Conservation (phyloP, 2,888 invertebrate species). For the Lissonota sp. region DNA sequence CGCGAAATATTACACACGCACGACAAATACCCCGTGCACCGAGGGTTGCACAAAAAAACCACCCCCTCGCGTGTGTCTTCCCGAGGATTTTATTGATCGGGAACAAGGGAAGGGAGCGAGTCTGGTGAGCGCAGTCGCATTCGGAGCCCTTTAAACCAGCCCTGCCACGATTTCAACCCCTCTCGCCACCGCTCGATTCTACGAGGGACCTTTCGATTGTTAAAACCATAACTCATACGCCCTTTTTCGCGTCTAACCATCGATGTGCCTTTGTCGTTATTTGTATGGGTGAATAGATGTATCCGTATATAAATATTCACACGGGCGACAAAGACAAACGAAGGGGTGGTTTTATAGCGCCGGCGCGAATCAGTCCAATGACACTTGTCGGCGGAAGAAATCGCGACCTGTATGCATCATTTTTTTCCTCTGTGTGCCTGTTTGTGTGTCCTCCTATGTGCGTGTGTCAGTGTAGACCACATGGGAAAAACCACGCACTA, state of each 20-base stretch:
- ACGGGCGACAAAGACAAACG: too few relatives aligned
- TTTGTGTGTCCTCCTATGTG: neutral
- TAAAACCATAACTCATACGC: neutral
- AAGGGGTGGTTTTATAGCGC: too few relatives aligned
- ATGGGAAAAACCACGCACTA: conserved; percentile 34
- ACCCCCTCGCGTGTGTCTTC: conserved; percentile 22
- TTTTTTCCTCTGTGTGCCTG: neutral
- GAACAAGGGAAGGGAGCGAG: neutral
- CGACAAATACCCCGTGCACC: neutral
- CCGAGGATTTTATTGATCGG: conserved; percentile 64
- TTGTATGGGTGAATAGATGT: too few relatives aligned
- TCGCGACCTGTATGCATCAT: too few relatives aligned
- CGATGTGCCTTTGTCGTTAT: too few relatives aligned
- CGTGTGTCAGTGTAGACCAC: neutral
- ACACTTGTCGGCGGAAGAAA: too few relatives aligned
- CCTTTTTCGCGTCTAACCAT: neutral
- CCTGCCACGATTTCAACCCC: neutral
- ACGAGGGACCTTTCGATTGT: neutral
- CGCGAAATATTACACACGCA: neutral
- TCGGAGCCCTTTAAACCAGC: conserved; percentile 8
- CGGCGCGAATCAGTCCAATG: too few relatives aligned
- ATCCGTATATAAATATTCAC: too few relatives aligned
- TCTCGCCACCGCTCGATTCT: neutral
- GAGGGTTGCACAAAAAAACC: too few relatives aligned
- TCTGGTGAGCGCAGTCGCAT: conserved; percentile 62